phyloP scores from a whole-genome alignment of 1,140 invertebrate species.

The Dreissena rostriformis region DNA sequence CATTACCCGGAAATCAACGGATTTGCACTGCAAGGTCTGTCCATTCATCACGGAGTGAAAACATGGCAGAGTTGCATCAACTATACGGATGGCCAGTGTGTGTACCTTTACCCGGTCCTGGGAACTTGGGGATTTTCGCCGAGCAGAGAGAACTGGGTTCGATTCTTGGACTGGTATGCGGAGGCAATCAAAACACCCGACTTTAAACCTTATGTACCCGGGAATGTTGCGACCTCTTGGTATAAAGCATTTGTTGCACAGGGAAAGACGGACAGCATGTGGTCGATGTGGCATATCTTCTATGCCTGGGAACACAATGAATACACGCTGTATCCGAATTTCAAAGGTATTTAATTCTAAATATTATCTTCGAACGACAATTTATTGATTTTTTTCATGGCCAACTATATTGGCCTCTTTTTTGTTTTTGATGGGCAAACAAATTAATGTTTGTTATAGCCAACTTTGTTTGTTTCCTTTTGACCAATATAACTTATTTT shows the following conservation, averaged over 20 bases:
- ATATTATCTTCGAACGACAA: no score
- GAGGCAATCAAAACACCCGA: neutral
- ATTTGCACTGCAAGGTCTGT: conserved; percentile 62
- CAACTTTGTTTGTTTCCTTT: no score
- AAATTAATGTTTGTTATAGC: no score
- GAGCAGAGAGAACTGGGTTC: neutral
- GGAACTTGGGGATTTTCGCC: conserved; percentile 35
- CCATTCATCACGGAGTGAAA: conserved; percentile 58
- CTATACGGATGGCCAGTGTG: neutral
- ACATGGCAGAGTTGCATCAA: neutral
- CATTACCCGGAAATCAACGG: conserved; percentile 57
- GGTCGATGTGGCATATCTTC: conserved; percentile 21
- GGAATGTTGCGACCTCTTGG: neutral
- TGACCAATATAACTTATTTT: no score
- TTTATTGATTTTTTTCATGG: no score
- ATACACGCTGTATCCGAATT: neutral
- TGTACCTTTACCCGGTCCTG: conserved; percentile 7
- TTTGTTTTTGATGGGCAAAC: no score
- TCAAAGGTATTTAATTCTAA: neutral
- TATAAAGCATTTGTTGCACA: neutral
- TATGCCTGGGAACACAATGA: neutral
- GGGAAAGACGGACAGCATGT: neutral
- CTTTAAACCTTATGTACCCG: neutral
- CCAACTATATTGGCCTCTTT: no score
- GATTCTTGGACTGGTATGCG: conserved; percentile 7